Evolutionary conservation across 2,797 vertebrate species (phyloP).

Genomic region (Trichosurus vulpecula): DNA sequence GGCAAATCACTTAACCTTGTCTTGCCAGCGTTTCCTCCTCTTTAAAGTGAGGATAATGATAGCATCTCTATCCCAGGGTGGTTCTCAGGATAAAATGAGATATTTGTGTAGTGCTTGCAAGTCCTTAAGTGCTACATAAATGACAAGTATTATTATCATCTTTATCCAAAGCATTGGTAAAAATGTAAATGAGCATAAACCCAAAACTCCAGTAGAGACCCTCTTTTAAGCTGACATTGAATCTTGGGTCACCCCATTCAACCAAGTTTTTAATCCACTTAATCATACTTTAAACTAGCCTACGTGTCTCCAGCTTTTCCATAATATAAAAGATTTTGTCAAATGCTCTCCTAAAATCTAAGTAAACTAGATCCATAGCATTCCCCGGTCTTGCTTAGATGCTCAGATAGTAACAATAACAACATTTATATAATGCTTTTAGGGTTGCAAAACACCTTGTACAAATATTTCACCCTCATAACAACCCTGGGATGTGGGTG

Average conservation of each 20-base stretch:
- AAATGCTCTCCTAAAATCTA: background rate
- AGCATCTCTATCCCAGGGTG: background rate
- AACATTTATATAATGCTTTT: background rate
- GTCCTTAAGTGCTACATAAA: background rate
- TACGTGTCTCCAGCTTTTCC: background rate
- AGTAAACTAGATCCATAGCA: background rate
- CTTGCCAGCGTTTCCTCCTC: background rate
- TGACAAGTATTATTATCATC: background rate
- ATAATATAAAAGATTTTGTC: background rate
- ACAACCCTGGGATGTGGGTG: background rate
- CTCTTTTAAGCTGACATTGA: background rate
- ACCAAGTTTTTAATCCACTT: background rate
- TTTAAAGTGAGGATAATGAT: background rate
- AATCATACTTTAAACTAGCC: background rate
- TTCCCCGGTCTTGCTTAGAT: background rate
- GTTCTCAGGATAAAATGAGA: background rate
- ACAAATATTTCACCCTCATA: background rate
- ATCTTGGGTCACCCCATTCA: background rate
- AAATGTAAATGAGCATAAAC: background rate
- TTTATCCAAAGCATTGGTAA: background rate
- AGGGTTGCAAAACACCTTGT: background rate
- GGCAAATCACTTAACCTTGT: background rate
- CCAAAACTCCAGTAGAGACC: background rate
- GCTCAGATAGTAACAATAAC: background rate
- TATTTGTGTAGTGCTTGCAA: background rate